Evolutionary conservation across 53 echinoderm and acorn worm species (phyloP).

Genomic region (Paracentrotus lividus): DNA sequence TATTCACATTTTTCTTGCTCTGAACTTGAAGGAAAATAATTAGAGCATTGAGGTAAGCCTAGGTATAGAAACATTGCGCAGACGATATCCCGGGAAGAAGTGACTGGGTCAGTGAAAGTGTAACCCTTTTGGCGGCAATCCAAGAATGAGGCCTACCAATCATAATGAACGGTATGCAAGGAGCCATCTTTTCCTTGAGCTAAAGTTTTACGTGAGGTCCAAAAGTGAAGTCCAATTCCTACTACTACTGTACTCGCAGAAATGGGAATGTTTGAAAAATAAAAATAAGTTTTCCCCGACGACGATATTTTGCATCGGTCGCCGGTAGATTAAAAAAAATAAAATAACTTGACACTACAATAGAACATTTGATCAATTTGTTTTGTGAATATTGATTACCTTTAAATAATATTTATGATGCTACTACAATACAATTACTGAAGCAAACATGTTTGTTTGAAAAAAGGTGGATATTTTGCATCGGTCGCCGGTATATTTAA

Average conservation of each 20-base stretch:
- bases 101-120: conserved; percentile 39
- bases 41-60: background rate
- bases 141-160: conserved; percentile 32
- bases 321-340: too few species aligned
- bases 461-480: too few species aligned
- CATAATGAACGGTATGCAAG: background rate
- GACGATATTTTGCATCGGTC: background rate
- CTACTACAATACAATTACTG: too few species aligned
- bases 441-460: too few species aligned
- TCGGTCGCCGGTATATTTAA: too few species aligned
- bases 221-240: background rate
- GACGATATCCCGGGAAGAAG: conserved; percentile 40
- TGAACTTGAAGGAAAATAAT: background rate
- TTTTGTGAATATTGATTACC: too few species aligned
- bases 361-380: too few species aligned
- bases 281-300: background rate
- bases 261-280: background rate
- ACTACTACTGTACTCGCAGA: background rate
- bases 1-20: background rate
- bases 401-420: background rate
- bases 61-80: background rate
- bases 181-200: background rate
- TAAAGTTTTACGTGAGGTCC: background rate
- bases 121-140: conserved; percentile 50
- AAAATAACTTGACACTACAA: too few species aligned